These are phyloP conservation scores for Oreamnos americanus DNA, from an alignment of 2,113 vertebrate species.

Conservation along the genomic window DNA sequence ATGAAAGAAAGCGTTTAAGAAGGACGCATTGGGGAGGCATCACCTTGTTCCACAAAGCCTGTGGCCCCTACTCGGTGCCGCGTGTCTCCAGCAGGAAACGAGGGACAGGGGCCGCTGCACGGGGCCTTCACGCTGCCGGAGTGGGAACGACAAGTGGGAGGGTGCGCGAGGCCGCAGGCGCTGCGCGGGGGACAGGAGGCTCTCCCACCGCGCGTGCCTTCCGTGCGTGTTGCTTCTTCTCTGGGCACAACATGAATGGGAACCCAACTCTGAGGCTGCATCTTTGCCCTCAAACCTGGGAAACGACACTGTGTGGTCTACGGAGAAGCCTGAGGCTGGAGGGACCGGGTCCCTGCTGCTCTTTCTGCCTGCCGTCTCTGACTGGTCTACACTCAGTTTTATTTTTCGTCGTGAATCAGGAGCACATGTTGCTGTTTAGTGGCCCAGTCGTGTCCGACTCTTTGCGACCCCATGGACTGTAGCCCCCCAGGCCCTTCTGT, in stretches of 20 bases:
- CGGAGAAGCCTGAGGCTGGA: neutral
- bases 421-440: neutral
- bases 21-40: neutral
- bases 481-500: neutral
- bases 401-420: neutral
- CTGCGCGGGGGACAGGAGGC: fast-evolving
- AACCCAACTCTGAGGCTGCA: neutral
- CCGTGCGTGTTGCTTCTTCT: fast-evolving
- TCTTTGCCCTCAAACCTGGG: too few relatives aligned
- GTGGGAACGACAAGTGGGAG: fast-evolving
- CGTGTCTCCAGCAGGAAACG: fast-evolving
- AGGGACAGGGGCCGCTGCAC: fast-evolving
- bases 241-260: fast-evolving
- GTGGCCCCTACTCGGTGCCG: fast-evolving
- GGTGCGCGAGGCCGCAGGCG: fast-evolving
- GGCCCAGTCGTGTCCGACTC: neutral
- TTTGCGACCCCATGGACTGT: neutral
- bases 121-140: neutral
- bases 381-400: neutral
- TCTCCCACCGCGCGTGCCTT: fast-evolving
- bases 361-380: neutral
- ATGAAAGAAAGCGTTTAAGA: neutral
- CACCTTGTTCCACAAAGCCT: neutral
- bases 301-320: fast-evolving
- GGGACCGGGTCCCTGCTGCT: fast-evolving